Conservation (phyloP, 2,797 vertebrate species). For the Anabas testudineus region DNA sequence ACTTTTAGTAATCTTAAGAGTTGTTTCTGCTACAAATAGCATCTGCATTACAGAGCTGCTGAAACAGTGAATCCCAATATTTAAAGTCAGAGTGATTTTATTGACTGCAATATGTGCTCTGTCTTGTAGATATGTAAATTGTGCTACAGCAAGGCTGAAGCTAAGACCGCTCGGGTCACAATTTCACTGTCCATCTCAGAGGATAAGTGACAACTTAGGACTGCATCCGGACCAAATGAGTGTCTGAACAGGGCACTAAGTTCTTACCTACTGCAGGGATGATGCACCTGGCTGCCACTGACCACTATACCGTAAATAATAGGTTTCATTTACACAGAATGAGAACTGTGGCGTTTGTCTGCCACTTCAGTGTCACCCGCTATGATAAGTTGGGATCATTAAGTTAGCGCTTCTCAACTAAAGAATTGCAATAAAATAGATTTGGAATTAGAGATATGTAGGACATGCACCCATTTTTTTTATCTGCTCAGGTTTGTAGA, state of each 20-base stretch:
- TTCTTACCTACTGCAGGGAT: neutral
- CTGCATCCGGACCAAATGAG: neutral
- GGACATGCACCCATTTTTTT: neutral
- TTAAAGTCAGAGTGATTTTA: constrained; percentile 39
- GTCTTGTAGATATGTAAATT: constrained; percentile 3
- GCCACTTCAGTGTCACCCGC: neutral
- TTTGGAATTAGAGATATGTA: neutral
- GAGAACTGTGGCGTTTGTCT: neutral
- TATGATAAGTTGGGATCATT: neutral
- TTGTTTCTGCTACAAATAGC: constrained; percentile 27
- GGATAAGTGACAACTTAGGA: constrained; percentile 5
- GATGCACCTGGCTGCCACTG: neutral
- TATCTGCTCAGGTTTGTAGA: neutral
- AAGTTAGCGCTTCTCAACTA: neutral
- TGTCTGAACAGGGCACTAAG: neutral
- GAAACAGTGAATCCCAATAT: constrained; percentile 43
- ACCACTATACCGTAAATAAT: neutral
- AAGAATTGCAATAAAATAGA: neutral
- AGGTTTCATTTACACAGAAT: neutral
- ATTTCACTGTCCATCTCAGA: constrained; percentile 1
- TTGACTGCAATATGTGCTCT: constrained; percentile 22
- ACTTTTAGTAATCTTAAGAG: constrained; percentile 19
- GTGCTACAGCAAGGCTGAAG: neutral
- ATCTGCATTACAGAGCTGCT: constrained; percentile 37
- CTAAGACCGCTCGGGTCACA: neutral